Conservation (phyloP, 2,797 vertebrate species). For the Hippopotamyrus pictus region DNA sequence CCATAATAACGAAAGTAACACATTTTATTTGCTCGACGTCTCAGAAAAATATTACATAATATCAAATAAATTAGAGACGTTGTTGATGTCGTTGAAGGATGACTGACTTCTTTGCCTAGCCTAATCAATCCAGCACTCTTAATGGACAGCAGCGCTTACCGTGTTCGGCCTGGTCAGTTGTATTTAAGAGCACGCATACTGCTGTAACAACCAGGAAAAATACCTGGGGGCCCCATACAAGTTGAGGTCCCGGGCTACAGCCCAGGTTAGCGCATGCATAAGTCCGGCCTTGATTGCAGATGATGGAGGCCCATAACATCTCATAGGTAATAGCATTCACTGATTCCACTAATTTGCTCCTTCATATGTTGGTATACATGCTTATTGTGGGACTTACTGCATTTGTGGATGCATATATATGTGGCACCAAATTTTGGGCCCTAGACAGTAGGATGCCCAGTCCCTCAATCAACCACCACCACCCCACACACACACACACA, state of each 20-base stretch:
- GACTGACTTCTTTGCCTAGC: slow-evolving; percentile 35
- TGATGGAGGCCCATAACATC: neutral
- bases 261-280: neutral
- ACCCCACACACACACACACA: too few species aligned
- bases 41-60: slow-evolving; percentile 20
- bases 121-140: slow-evolving; percentile 30
- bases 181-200: neutral
- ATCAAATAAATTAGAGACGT: slow-evolving; percentile 27
- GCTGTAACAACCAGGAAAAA: neutral
- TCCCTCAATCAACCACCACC: neutral
- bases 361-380: slow-evolving; percentile 27
- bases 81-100: slow-evolving; percentile 35
- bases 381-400: neutral
- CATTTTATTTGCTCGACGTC: slow-evolving; percentile 29
- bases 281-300: neutral
- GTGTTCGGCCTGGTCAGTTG: neutral
- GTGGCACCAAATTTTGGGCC: neutral
- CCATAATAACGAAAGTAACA: neutral
- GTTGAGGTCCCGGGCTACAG: neutral
- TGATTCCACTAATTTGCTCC: slow-evolving; percentile 33
- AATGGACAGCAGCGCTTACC: neutral
- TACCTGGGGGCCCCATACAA: neutral
- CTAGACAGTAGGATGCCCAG: neutral
- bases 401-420: neutral
- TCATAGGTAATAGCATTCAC: neutral